Evolutionary conservation across 2,888 invertebrate genomes (phyloP), one percentile per base, ranked within the genome.

Genomic region (Oxytorus armatus): DNA sequence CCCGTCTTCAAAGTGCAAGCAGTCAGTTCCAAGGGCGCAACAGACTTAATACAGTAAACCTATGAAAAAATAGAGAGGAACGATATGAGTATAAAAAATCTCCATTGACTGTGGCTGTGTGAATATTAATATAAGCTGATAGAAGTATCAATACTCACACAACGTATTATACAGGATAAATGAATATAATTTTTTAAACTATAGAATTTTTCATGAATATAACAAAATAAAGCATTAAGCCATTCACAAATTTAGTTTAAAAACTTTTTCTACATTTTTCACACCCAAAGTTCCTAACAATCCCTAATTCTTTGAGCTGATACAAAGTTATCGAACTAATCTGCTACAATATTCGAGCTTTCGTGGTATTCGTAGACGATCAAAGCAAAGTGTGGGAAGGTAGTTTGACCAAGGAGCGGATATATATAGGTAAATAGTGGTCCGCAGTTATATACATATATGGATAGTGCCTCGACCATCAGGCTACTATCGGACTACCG

Each of bases 271-370:
- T 29, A 1, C n/a, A 5, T 59, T 33, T 23, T 2, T 16, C 8
- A 14, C 3, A 1, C 18, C n/a, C n/a, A n/a, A 18, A 16, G 25
- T 29, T 51, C 51, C 23, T 2, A 47, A 42, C 16, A 47, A 65
- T 36, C 42, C 25, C 10, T 29, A 39, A 63, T 53, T 42, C 29
- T 18, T 25, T 42, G 21, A 73, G 51, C 25, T 42, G 33, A 36
- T 55, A 47, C 47, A 69, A 49, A 51, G 47, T 74, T 47, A 74
- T 66, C n/a, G 18, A 53, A 61, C 8, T 72, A 66, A 77, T 77
- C 77, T 49, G 8, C 33, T 25, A 42, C 21, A 49, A 49, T 57
- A 10, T 55, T 29, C 63, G 49, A 76, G 70, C 47, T 55, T 49
- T 36, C 14, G 53, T 42, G 61, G 25, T 42, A 21, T 65, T 57